Percentiles rank a stretch among this genome's conserved stretches.
phyloP scores from a whole-genome alignment of 2,888 invertebrate species.

The Hetaerina titia region DNA sequence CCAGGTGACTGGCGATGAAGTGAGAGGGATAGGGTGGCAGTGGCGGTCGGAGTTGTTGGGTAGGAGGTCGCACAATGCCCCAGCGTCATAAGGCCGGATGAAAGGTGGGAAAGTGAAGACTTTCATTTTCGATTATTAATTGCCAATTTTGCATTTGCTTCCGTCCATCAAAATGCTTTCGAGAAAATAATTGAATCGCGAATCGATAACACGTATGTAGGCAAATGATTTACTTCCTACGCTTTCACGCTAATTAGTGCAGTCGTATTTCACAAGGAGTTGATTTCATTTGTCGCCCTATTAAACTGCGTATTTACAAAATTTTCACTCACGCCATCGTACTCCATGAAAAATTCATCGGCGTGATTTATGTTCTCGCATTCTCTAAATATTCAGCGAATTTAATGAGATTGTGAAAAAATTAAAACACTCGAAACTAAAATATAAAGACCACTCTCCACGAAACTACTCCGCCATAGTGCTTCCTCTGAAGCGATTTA shows the following conservation, averaged over 20 bases:
- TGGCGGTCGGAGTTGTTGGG: no score
- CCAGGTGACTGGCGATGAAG: no score
- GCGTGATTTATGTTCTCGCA: neutral
- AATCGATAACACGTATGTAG: neutral
- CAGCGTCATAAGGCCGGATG: neutral
- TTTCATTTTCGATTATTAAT: neutral
- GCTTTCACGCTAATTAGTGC: neutral
- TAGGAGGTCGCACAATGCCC: neutral
- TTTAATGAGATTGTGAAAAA: neutral
- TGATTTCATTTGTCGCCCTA: neutral
- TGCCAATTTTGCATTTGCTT: neutral
- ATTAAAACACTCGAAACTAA: neutral
- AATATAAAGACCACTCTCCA: neutral
- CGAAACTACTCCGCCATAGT: neutral
- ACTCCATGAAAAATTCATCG: conserved; percentile 4
- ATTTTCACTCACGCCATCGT: neutral
- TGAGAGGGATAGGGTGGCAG: no score
- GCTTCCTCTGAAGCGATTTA: neutral
- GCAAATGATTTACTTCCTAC: neutral
- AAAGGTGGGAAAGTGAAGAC: neutral
- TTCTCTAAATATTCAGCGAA: neutral
- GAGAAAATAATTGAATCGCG: neutral
- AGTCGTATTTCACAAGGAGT: neutral
- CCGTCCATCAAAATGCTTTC: neutral
- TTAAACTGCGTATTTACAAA: neutral